Base-by-base conservation (phyloP, 2,113 vertebrate species). In the Aspidoscelis tigris region DNA sequence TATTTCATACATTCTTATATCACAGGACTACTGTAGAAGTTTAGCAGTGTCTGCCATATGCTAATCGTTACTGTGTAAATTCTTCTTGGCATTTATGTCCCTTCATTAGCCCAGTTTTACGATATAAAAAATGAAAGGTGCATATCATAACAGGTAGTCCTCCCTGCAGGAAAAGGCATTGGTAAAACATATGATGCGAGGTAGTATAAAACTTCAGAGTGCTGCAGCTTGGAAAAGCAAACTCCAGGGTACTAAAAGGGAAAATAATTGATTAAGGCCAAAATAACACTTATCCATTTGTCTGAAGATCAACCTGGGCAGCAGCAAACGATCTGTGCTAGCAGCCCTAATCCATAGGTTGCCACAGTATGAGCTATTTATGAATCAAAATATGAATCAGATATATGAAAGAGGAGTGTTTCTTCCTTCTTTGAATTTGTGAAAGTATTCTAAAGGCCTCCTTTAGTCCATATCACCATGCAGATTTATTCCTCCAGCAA, bases 111-210 rank as follows among this genome's bases (percentile, higher is more conserved):
- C 61, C 66, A 76, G 20, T 69, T 86, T 86, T 76, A 70, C 64
- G 69, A 81, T 24, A 50, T 33, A 39, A 44, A 80, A 80, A 85
- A 85, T 85, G 83, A 85, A 70, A 69, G 66, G 71, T 21, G 74
- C 43, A 80, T 26, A 85, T 85, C 83, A 85, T 80, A 80, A 66
- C 76, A 80, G 80, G 69, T 53, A n/a, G 58, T 85, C 77, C 76
- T 77, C 73, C 83, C 76, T 80, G 69, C 77, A 85, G 83, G 58
- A 70, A 80, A 44, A 74, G 77, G 41, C 70, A 74, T 69, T 21
- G 41, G 10, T 24, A 53, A 80, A 85, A 79, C 24, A 85, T 85
- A 44, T 18, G 73, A 73, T 80, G 26, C 80, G 43, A 65, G 65
- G 43, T 66, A 41, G 69, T 58, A 73, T 20, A 72, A 85, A 14